Conservation (phyloP, 1,140 invertebrate genomes). For the Calephelis nemesis region DNA sequence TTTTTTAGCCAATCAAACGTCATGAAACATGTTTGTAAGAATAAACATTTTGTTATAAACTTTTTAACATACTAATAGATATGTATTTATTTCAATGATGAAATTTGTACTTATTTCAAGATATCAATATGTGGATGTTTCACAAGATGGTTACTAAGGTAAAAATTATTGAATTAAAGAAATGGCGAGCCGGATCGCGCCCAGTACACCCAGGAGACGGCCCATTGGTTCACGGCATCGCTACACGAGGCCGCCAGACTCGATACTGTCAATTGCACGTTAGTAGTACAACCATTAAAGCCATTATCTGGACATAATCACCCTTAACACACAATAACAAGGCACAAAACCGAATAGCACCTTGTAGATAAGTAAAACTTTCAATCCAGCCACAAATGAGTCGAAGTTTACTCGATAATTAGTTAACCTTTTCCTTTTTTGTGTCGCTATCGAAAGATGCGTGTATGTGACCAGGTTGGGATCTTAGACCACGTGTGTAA, state of each 20-base stretch:
- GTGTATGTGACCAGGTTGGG: too few species aligned
- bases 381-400: slow-evolving; percentile 32
- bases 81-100: too few species aligned
- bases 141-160: not conserved
- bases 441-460: too few species aligned
- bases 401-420: slow-evolving; percentile 40
- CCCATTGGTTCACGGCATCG: slow-evolving; percentile 42
- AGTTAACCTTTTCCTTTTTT: slow-evolving; percentile 29
- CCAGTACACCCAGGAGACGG: slow-evolving; percentile 38
- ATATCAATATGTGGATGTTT: too few species aligned
- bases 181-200: slow-evolving; percentile 39
- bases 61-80: too few species aligned
- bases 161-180: not conserved
- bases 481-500: too few species aligned
- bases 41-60: too few species aligned
- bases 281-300: slow-evolving; percentile 25
- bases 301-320: slow-evolving; percentile 1
- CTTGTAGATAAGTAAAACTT: slow-evolving; percentile 32
- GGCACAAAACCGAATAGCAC: slow-evolving; percentile 19
- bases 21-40: too few species aligned
- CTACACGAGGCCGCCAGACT: slow-evolving; percentile 33
- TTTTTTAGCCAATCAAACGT: too few species aligned
- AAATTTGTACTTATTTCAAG: too few species aligned
- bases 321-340: slow-evolving; percentile 20
- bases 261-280: slow-evolving; percentile 50